Percentiles rank a stretch among this genome's conserved stretches.
phyloP scores from a whole-genome alignment of 2,797 vertebrate species.

The Epinephelus coioides region DNA sequence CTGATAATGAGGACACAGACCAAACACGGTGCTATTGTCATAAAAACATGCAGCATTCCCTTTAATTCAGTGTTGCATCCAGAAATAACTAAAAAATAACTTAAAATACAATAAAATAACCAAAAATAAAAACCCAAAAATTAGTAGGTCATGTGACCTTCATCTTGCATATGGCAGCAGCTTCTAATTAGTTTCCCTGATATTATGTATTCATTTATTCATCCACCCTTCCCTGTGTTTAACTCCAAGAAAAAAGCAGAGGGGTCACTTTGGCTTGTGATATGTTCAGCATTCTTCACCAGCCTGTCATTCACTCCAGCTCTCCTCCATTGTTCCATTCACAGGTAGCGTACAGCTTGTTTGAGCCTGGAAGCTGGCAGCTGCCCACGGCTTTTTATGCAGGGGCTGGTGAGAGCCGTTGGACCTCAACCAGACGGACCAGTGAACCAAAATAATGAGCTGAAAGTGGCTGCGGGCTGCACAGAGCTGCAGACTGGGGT shows the following conservation, averaged over 20 bases:
- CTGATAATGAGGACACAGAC: too few relatives aligned
- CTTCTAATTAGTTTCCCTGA: neutral
- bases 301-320: conserved; percentile 1
- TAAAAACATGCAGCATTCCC: too few relatives aligned
- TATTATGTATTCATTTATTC: neutral
- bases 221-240: neutral
- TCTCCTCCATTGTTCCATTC: conserved; percentile 13
- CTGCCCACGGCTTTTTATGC: conserved; percentile 56
- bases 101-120: too few relatives aligned
- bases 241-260: neutral
- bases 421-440: conserved; percentile 72
- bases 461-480: conserved; percentile 63
- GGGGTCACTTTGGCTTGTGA: neutral
- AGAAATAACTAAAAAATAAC: too few relatives aligned
- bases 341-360: conserved; percentile 42
- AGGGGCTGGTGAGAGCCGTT: conserved; percentile 49
- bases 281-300: conserved; percentile 2
- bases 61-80: too few relatives aligned
- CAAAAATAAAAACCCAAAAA: too few relatives aligned
- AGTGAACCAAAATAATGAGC: conserved; percentile 79
- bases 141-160: neutral
- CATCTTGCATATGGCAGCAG: neutral
- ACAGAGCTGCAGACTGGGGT: conserved; percentile 48
- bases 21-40: too few relatives aligned
- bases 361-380: conserved; percentile 51